Evolutionary conservation across 1,140 invertebrate species (phyloP).

Genomic region (Microvelia longipes): DNA sequence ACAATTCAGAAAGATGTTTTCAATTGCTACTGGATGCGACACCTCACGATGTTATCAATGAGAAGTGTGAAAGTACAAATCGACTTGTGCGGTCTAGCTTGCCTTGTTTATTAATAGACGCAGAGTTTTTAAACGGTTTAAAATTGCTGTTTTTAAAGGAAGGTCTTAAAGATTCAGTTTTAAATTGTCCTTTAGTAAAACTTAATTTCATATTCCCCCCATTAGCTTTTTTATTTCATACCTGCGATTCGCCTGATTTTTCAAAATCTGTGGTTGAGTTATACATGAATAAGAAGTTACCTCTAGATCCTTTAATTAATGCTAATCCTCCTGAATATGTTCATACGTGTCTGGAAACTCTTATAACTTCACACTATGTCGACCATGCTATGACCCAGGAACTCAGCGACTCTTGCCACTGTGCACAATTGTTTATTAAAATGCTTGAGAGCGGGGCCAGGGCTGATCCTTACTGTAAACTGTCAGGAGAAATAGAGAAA

Average conservation of each 20-base stretch:
- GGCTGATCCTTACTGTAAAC: neutral
- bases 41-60: neutral
- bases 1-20: neutral
- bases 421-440: neutral
- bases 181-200: neutral
- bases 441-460: neutral
- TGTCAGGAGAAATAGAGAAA: neutral
- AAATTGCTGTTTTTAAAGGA: neutral
- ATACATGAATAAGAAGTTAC: neutral
- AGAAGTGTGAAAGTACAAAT: neutral
- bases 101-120: neutral
- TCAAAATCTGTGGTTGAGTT: neutral
- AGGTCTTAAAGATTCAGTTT: neutral
- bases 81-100: neutral
- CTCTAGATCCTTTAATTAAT: neutral
- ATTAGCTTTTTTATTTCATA: neutral
- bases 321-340: neutral
- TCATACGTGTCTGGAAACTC: neutral
- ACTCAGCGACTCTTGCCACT: neutral
- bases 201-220: neutral
- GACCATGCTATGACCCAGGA: neutral
- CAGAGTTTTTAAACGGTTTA: neutral
- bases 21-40: neutral
- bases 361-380: neutral
- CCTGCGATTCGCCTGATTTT: neutral